phyloP scores from a whole-genome alignment of 2,113 vertebrate genomes.

The Chascanopsetta lugubris region DNA sequence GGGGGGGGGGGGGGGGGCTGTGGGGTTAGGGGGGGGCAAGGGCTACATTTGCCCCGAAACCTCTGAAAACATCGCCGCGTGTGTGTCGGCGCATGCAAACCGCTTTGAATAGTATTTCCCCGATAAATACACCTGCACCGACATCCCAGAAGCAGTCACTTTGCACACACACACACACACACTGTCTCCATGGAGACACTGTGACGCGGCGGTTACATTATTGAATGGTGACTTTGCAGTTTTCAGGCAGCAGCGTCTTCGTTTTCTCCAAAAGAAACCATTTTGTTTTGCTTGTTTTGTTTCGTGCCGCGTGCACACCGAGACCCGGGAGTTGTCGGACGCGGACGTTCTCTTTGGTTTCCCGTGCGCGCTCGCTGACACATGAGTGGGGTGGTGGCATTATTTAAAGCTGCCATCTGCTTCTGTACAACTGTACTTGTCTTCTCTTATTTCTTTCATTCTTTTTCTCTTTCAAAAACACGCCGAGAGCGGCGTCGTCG shows the following conservation, averaged over 20 bases:
- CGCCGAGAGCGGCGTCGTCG: not conserved
- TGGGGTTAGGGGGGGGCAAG: too few species aligned
- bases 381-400: slow-evolving; percentile 15
- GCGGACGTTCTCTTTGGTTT: slow-evolving; percentile 3
- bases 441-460: too few species aligned
- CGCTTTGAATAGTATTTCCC: too few species aligned
- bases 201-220: not conserved
- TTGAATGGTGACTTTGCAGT: not conserved
- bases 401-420: slow-evolving; percentile 27
- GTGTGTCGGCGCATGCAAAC: too few species aligned
- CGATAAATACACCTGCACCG: too few species aligned
- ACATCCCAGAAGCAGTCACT: not conserved
- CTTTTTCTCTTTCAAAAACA: slow-evolving; percentile 19
- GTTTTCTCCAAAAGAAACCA: not conserved
- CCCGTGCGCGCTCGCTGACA: not conserved
- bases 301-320: not conserved
- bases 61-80: too few species aligned
- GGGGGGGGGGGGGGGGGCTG: too few species aligned
- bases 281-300: not conserved
- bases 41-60: too few species aligned
- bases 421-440: slow-evolving; percentile 10
- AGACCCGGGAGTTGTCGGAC: not conserved
- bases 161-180: not conserved
- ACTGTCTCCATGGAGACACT: slow-evolving; percentile 2
- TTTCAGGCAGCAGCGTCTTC: not conserved